Evolutionary conservation across 2,888 invertebrate species (phyloP), one percentile per base, ranked within the genome.

Genomic region (Chrysomela aeneicollis): DNA sequence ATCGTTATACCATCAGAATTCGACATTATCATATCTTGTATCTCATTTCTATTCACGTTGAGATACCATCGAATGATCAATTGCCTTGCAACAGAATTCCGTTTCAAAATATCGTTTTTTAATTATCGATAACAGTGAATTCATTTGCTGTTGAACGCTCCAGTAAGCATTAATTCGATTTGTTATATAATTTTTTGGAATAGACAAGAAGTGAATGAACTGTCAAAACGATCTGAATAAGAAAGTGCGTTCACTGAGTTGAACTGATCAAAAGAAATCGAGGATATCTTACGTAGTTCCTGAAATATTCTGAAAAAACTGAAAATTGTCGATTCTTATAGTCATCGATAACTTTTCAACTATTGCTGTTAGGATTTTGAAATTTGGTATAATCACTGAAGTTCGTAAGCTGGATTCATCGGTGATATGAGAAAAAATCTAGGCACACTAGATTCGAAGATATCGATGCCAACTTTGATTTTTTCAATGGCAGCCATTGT

Each of bases 81-180:
- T 42, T 42, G 42, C 2, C 10, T 42, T 15, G 42, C 8, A 12
- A 42, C 42, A 42, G 42, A 42, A 42, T 42, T 42, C 42, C 42
- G 15, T 42, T 42, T 42, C 42, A 10, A 42, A 42, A 42, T 42
- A 42, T 42, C n/a, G 10, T 42, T 42, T 42, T 42, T 42, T 42
- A 42, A 42, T 42, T 42, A 42, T 15, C 42, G 42, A 42, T 42
- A 42, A 42, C 42, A 42, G 42, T 42, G n/a, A 42, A 42, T 42
- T 42, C n/a, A 42, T 42, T 42, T 42, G 8, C 4, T 15, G 15
- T 42, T 42, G 42, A 42, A 42, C 6, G 42, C 42, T 42, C 42
- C 42, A 42, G n/a, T 42, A 42, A 42, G 42, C 42, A 42, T 42
- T 15, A 42, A 42, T 42, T 42, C 15, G 42, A 42, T 42, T 42